These are phyloP conservation scores for Phoenoteleia sp. DNA, from an alignment of 2,888 invertebrate genomes.

Conservation along the genomic window DNA sequence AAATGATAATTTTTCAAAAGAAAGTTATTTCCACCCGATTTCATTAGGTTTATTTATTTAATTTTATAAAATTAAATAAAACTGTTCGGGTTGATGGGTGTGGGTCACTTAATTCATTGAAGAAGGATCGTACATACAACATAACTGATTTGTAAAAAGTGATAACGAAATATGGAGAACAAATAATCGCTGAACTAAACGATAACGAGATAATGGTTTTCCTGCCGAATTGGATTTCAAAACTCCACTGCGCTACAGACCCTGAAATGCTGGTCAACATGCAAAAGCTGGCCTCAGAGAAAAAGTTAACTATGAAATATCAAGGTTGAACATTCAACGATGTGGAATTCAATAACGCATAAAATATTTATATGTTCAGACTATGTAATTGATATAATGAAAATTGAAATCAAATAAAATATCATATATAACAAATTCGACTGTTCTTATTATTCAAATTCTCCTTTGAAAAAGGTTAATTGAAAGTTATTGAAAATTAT, in stretches of 20 bases:
- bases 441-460: too few species aligned
- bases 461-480: too few species aligned
- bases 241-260: not conserved
- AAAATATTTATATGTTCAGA: too few species aligned
- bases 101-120: not conserved
- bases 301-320: constrained; percentile 12
- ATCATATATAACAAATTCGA: too few species aligned
- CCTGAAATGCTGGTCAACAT: not conserved
- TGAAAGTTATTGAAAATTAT: too few species aligned
- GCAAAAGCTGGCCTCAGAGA: not conserved
- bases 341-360: not conserved
- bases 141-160: not conserved
- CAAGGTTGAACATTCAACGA: not conserved
- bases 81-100: not conserved
- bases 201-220: not conserved
- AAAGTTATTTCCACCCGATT: too few species aligned
- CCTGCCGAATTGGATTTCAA: not conserved
- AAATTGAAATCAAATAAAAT: too few species aligned
- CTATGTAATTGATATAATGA: too few species aligned
- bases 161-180: not conserved
- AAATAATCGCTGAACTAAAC: not conserved
- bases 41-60: too few species aligned
- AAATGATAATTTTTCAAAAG: too few species aligned
- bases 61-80: not conserved
- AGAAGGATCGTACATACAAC: not conserved